Conservation (phyloP, 2,888 invertebrate species). For the Lithophane socia region DNA sequence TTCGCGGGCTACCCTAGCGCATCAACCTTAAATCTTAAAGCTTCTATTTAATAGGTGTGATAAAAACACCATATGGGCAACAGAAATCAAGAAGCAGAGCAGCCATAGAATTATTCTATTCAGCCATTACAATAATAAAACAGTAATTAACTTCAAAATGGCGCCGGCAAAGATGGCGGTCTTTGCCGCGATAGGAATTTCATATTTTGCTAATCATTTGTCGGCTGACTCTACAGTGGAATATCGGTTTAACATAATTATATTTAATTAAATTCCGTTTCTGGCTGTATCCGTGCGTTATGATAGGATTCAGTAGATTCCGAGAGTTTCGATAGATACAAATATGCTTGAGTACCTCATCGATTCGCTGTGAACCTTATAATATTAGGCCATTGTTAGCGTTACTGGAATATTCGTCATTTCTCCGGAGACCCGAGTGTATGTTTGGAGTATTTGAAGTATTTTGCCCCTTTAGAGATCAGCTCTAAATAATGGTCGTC, state of each 20-base stretch:
- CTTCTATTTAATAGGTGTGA: neutral
- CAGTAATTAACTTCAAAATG: constrained; percentile 38
- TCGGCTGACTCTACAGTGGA: constrained; percentile 46
- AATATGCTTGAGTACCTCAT: constrained; percentile 50
- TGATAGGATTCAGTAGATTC: constrained; percentile 68
- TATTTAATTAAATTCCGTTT: constrained; percentile 79
- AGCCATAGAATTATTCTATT: constrained; percentile 5
- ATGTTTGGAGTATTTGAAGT: constrained; percentile 32
- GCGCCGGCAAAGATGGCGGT: constrained; percentile 35
- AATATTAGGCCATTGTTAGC: constrained; percentile 42
- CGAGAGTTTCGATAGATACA: constrained; percentile 52
- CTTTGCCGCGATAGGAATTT: constrained; percentile 68
- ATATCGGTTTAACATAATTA: constrained; percentile 72
- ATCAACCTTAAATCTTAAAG: neutral
- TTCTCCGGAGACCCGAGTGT: constrained; percentile 24
- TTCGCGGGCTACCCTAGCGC: too few relatives aligned
- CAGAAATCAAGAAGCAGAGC: constrained; percentile 3
- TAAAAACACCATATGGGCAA: neutral
- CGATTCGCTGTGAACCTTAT: constrained; percentile 39
- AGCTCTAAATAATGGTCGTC: constrained; percentile 9
- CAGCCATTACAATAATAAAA: constrained; percentile 41
- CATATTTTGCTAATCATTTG: constrained; percentile 73
- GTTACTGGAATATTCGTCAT: constrained; percentile 30
- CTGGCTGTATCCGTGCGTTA: constrained; percentile 61
- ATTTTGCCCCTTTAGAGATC: constrained; percentile 6